Conservation (phyloP, 2,888 invertebrate species). For the Mantis religiosa region DNA sequence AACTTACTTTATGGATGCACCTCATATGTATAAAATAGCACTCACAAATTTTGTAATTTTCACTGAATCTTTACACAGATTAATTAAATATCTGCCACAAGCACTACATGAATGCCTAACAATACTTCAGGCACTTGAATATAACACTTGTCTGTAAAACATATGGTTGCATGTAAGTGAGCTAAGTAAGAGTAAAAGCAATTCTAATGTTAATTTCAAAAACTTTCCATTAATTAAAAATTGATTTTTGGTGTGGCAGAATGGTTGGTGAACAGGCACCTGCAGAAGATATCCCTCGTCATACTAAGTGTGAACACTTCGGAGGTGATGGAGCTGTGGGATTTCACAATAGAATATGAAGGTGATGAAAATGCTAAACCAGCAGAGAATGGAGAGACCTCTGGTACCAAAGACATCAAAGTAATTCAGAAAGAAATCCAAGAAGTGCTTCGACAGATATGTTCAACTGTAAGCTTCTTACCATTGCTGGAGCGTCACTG, state of each 20-base stretch:
- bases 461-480: constrained; percentile 89
- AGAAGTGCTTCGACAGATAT: constrained; percentile 92
- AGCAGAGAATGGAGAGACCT: constrained; percentile 49
- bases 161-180: no score
- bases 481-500: constrained; percentile 90
- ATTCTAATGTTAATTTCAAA: no score
- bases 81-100: no score
- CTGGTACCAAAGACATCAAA: constrained; percentile 63
- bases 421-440: constrained; percentile 92
- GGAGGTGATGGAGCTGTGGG: constrained; percentile 95
- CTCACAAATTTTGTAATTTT: no score
- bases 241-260: constrained; percentile 54
- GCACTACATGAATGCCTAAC: no score
- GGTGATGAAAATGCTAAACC: constrained; percentile 49
- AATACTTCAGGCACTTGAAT: no score
- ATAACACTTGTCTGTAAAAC: no score
- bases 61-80: no score
- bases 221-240: no score
- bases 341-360: constrained; percentile 82
- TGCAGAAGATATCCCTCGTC: constrained; percentile 86
- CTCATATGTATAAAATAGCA: no score
- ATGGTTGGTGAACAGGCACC: constrained; percentile 81
- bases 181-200: no score
- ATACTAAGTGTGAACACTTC: constrained; percentile 87
- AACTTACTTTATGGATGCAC: no score